Evolutionary conservation across 2,113 vertebrate genomes (phyloP), one percentile per base, ranked within the genome.

Genomic region (Phyllostomus discolor): DNA sequence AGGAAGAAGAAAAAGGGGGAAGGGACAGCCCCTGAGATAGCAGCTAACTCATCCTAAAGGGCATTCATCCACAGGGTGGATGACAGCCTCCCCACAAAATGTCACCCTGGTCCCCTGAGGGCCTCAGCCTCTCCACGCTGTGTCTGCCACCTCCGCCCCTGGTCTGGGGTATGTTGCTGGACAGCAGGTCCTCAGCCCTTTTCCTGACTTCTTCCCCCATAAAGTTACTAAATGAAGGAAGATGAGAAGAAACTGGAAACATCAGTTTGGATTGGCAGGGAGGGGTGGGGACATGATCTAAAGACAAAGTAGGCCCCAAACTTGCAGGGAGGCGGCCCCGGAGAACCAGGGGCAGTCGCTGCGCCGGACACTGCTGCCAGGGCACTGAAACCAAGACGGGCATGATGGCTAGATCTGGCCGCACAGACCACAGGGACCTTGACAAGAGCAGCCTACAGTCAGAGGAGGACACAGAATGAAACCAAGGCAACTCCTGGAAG

Each of bases 11-110:
- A 75, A 41, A 38, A 20, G 20, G 9, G 10, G 10, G 28, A 28
- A 24, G 19, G n/a, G 17, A 28, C 0, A 5, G 50, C 31, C 26
- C 59, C 62, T 41, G 64, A 50, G 52, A 70, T 2, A 28, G 28
- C 6, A 57, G 22, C 35, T 41, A 50, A 72, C 59, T 69, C 12
- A 6, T 50, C 64, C 86, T 31, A 7, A 33, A 64, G 69, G 81
- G 57, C 20, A 4, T 4, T 38, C 52, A 52, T 48, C 41, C 52
- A 28, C 2, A 98, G 94, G 78, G 95, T 98, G 94, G 94, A 98
- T 96, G 98, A 97, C 97, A 90, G 98, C 97, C 97, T 98, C 97
- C 96, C 94, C 98, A 97, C 97, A 98, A 91, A 98, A 97, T 97
- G 96, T 97, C 97, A 95, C 43, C 14, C 22, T 22, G 28, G 7